Evolutionary conservation across 2,797 vertebrate genomes (phyloP).

Genomic region (Aldrovandia affinis): DNA sequence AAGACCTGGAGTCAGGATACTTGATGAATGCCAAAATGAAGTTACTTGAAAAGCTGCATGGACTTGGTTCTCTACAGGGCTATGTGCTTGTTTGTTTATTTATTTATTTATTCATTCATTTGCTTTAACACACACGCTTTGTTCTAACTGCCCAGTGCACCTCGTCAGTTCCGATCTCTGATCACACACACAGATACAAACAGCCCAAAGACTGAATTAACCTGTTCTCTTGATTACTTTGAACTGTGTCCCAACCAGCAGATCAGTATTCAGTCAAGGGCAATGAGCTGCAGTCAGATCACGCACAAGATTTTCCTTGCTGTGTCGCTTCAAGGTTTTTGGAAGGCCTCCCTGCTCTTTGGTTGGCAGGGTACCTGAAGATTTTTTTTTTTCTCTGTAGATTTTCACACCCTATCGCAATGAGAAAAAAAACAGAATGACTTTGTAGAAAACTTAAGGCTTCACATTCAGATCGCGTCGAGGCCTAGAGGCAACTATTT

Average conservation of each 20-base stretch:
- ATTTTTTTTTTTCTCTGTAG: background rate
- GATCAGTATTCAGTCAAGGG: slow-evolving; percentile 3
- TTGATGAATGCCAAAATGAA: slow-evolving; percentile 8
- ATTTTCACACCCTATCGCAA: background rate
- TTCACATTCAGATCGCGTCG: background rate
- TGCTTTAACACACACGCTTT: slow-evolving; percentile 7
- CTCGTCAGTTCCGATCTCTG: slow-evolving; percentile 7
- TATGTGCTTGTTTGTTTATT: background rate
- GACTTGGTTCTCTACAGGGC: background rate
- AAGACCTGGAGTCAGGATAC: background rate
- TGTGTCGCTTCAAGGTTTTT: slow-evolving; percentile 18
- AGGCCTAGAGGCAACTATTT: background rate
- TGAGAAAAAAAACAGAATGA: background rate
- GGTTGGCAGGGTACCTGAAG: background rate
- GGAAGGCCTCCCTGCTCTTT: slow-evolving; percentile 5
- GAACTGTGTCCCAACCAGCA: slow-evolving; percentile 10
- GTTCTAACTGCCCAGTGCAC: background rate
- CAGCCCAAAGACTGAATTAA: slow-evolving; percentile 26
- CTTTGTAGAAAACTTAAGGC: background rate
- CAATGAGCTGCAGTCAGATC: slow-evolving; percentile 16
- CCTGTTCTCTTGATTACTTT: slow-evolving; percentile 20
- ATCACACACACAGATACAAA: slow-evolving; percentile 1
- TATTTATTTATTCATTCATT: background rate
- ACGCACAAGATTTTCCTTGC: background rate
- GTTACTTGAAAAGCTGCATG: background rate